Evolutionary conservation across 2,888 invertebrate species (phyloP), one percentile per base, ranked within the genome.

Genomic region (Penaeus monodon): DNA sequence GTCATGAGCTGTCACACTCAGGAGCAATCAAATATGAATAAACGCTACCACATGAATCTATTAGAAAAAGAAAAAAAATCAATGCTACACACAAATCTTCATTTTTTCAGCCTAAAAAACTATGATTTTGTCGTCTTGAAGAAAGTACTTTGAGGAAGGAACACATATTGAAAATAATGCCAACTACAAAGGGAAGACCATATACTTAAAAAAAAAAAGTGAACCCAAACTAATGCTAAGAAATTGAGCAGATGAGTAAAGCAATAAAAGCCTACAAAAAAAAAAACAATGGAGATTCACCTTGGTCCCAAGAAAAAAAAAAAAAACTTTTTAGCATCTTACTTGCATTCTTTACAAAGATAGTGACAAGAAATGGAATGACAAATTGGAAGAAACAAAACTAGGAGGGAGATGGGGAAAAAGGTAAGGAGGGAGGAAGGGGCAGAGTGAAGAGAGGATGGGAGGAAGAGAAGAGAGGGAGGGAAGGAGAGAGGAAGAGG

Each of bases 301-400:
- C 76, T 76, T 76, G 76, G 76, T 76, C 76, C 76, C 76, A 44
- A 76, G 76, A 76, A 24, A 76, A 76, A n/a, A n/a, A n/a, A n/a
- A n/a, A 76, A 76, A n/a, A 44, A 22, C 22, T 49, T 49, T 49
- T 24, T 76, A 49, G 12, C 22, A 12, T 24, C 38, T 49, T n/a
- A 76, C 17, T 49, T 49, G 24, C n/a, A 33, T 44, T 38, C 12
- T 76, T 76, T 76, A 10, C 24, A 24, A 79, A 63, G 24, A 29
- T 12, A 29, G 70, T 20, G n/a, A 17, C n/a, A 70, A 29, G 2
- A 24, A 29, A 70, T 70, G 70, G 6, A 24, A 29, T 14, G 14
- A 70, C 1, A 1, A 70, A 29, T 14, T 14, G 4, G 29, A 6
- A 70, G 70, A 22, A 29, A 22, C n/a, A 70, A 24, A n/a, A 70